Evolutionary conservation across 1,140 invertebrate species (phyloP).

Genomic region (Acromyrmex charruanus): DNA sequence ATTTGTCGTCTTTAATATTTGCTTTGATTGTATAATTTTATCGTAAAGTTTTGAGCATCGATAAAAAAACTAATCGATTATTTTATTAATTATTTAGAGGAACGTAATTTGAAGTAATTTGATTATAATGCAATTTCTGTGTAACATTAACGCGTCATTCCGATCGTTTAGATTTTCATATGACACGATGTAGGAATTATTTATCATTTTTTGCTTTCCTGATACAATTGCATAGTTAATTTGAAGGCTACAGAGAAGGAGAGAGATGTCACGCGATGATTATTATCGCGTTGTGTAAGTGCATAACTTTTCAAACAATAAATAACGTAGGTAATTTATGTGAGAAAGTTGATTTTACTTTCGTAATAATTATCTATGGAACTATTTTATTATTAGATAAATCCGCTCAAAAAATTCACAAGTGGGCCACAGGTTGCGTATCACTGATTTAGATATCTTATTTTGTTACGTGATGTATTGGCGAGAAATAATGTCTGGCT

Average conservation of each 20-base stretch:
- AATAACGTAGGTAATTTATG: background rate
- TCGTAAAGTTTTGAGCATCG: background rate
- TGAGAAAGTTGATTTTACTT: background rate
- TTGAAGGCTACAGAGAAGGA: background rate
- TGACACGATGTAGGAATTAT: background rate
- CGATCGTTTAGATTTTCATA: background rate
- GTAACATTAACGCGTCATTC: background rate
- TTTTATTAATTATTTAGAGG: background rate
- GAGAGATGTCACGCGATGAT: slow-evolving; percentile 2
- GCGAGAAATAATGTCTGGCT: background rate
- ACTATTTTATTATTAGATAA: background rate
- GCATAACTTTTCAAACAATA: background rate
- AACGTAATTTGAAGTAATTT: background rate
- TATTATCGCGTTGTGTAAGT: background rate
- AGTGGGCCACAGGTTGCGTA: too few species aligned
- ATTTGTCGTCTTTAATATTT: background rate
- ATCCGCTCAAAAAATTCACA: too few species aligned
- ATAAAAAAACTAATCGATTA: background rate
- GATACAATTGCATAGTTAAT: background rate
- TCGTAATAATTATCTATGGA: background rate
- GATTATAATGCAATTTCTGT: background rate
- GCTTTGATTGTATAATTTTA: background rate
- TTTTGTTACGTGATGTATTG: background rate
- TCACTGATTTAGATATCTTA: background rate
- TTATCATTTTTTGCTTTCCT: background rate